phyloP scores from a whole-genome alignment of 1,140 invertebrate species.

The Drosophila bifasciata region DNA sequence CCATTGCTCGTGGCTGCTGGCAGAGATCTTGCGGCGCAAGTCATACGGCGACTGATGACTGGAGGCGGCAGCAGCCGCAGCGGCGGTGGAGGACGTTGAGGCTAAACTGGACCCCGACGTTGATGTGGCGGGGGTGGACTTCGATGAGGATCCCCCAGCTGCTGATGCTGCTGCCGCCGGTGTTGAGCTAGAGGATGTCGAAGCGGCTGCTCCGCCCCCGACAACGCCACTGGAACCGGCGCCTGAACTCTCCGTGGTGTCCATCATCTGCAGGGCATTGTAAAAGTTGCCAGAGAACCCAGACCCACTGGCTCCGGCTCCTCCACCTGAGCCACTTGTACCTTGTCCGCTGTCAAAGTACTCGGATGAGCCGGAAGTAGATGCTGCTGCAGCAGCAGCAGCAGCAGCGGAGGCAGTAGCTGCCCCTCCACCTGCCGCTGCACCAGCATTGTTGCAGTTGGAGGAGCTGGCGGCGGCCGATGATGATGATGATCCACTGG shows the following conservation, averaged over 20 bases:
- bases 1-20: slow-evolving; percentile 87
- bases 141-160: slow-evolving; percentile 43
- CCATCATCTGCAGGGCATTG: slow-evolving; percentile 66
- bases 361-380: slow-evolving; percentile 43
- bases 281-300: slow-evolving; percentile 53
- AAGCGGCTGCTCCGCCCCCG: slow-evolving; percentile 15
- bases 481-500: slow-evolving; percentile 73
- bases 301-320: slow-evolving; percentile 26
- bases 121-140: slow-evolving; percentile 44
- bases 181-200: slow-evolving; percentile 37
- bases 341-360: slow-evolving; percentile 71
- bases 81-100: slow-evolving; percentile 25
- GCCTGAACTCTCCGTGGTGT: slow-evolving; percentile 58
- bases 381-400: slow-evolving; percentile 15
- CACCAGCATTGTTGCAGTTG: slow-evolving; percentile 6
- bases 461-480: slow-evolving; percentile 13
- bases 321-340: slow-evolving; percentile 37
- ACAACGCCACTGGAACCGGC: slow-evolving; percentile 15
- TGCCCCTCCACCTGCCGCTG: slow-evolving; percentile 12
- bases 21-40: slow-evolving; percentile 91
- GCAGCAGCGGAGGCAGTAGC: slow-evolving; percentile 5
- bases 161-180: slow-evolving; percentile 37
- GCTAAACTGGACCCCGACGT: slow-evolving; percentile 34
- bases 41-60: slow-evolving; percentile 94
- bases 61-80: slow-evolving; percentile 63